Percentiles rank a stretch among this genome's conserved stretches.
These are phyloP conservation scores for Pissodes strobi DNA, from an alignment of 1,140 invertebrate genomes.

Conservation along the genomic window DNA sequence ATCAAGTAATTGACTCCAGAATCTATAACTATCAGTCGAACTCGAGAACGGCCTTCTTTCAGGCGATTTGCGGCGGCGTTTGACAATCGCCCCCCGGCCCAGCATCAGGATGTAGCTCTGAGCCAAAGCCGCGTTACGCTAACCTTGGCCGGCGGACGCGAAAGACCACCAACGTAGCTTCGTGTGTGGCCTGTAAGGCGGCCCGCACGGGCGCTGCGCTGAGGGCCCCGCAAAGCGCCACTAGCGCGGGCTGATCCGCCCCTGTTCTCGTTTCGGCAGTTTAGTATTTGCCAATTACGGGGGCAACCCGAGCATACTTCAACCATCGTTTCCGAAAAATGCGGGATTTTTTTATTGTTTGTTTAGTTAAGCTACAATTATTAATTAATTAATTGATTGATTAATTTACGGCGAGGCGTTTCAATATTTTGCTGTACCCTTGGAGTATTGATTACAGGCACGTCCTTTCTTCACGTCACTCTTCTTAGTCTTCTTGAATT, in stretches of 20 bases:
- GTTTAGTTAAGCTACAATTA: too few species aligned
- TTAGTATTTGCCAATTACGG: background rate
- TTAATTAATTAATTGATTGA: too few species aligned
- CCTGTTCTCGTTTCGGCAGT: slow-evolving; percentile 14
- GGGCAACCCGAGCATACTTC: too few species aligned
- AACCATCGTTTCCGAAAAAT: too few species aligned
- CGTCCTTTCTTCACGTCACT: too few species aligned
- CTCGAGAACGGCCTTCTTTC: slow-evolving; percentile 14
- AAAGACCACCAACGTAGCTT: slow-evolving; percentile 20
- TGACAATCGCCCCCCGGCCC: slow-evolving; percentile 13
- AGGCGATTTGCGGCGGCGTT: slow-evolving; percentile 8
- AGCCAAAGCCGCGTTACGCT: slow-evolving; percentile 24
- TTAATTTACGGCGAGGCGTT: too few species aligned
- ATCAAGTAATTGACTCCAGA: background rate
- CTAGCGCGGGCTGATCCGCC: slow-evolving; percentile 17
- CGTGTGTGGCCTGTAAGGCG: slow-evolving; percentile 19
- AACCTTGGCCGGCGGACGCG: slow-evolving; percentile 27
- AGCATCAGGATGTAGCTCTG: slow-evolving; percentile 19
- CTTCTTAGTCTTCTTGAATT: too few species aligned
- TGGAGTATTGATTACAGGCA: too few species aligned
- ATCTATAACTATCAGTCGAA: background rate
- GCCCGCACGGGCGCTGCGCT: background rate
- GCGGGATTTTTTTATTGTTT: too few species aligned
- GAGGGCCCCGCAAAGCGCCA: slow-evolving; percentile 11
- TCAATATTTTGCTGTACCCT: too few species aligned